Evolutionary conservation across 2,888 invertebrate genomes (phyloP).

Genomic region (Parelbella ahira): DNA sequence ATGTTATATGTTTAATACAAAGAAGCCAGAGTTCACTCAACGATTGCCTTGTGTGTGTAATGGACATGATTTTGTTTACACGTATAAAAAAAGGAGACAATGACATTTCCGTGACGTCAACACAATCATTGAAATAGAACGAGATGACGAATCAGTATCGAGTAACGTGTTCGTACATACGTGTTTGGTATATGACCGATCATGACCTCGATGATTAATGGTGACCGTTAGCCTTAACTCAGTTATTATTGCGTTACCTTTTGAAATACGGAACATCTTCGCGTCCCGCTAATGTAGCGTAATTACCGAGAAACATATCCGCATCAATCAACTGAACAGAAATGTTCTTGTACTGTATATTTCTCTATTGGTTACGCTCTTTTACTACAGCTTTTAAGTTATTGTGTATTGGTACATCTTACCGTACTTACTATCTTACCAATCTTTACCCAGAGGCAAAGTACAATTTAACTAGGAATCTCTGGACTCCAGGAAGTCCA

Average conservation of each 20-base stretch:
- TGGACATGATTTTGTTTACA: too few relatives aligned
- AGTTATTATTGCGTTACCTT: constrained; percentile 68
- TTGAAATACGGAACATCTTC: constrained; percentile 51
- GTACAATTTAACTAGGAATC: constrained; percentile 12
- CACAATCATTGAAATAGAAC: constrained; percentile 29
- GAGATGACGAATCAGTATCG: constrained; percentile 62
- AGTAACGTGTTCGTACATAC: constrained; percentile 52
- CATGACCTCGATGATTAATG: constrained; percentile 75
- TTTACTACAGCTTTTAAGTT: neutral
- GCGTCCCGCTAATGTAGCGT: constrained; percentile 44
- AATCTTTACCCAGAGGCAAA: neutral
- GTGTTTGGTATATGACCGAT: constrained; percentile 60
- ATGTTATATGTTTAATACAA: too few relatives aligned
- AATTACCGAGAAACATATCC: constrained; percentile 41
- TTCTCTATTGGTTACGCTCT: neutral
- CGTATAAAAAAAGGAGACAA: too few relatives aligned
- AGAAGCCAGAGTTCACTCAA: too few relatives aligned
- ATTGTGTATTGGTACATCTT: too few relatives aligned
- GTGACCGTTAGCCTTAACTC: constrained; percentile 70
- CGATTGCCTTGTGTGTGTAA: too few relatives aligned
- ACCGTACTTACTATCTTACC: neutral
- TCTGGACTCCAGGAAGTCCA: constrained; percentile 62
- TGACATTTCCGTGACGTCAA: too few relatives aligned
- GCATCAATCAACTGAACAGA: constrained; percentile 24
- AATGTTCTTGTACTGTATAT: constrained; percentile 8